phyloP scores from a whole-genome alignment of 1,140 invertebrate species.

The Lordiphosa stackelbergi region DNA sequence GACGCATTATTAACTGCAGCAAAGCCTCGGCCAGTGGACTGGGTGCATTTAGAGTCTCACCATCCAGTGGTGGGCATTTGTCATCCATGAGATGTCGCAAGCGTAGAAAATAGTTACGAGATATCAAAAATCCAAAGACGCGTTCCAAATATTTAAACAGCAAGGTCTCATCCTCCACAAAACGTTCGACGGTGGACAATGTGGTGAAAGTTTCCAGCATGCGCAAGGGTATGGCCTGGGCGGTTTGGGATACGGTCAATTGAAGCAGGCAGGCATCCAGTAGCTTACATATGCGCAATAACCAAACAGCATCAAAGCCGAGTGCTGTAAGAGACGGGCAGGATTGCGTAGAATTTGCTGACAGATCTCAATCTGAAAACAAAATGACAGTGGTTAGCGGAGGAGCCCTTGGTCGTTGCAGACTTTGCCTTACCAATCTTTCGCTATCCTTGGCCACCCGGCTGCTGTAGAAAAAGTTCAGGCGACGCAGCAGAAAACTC shows the following conservation, averaged over 20 bases:
- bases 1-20: conserved; percentile 86
- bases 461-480: conserved; percentile 86
- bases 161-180: conserved; percentile 78
- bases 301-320: conserved; percentile 55
- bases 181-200: conserved; percentile 78
- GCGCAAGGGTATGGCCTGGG: conserved; percentile 85
- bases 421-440: conserved; percentile 82
- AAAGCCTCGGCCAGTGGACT: conserved; percentile 86
- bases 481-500: conserved; percentile 80
- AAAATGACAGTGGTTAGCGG: not conserved
- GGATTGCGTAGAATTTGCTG: conserved; percentile 66
- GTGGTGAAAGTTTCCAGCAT: conserved; percentile 88
- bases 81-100: conserved; percentile 84
- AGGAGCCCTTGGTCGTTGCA: not conserved
- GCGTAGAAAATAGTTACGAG: conserved; percentile 85
- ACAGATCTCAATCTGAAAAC: conserved; percentile 65
- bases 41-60: conserved; percentile 83
- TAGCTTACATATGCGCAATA: conserved; percentile 60
- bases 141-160: conserved; percentile 77
- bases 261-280: conserved; percentile 64
- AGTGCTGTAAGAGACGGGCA: conserved; percentile 50
- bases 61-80: conserved; percentile 85
- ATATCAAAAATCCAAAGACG: conserved; percentile 69
- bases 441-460: conserved; percentile 82
- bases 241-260: conserved; percentile 55